These are phyloP conservation scores for Drosophila emarginata DNA, from an alignment of 2,888 invertebrate genomes.

Conservation along the genomic window DNA sequence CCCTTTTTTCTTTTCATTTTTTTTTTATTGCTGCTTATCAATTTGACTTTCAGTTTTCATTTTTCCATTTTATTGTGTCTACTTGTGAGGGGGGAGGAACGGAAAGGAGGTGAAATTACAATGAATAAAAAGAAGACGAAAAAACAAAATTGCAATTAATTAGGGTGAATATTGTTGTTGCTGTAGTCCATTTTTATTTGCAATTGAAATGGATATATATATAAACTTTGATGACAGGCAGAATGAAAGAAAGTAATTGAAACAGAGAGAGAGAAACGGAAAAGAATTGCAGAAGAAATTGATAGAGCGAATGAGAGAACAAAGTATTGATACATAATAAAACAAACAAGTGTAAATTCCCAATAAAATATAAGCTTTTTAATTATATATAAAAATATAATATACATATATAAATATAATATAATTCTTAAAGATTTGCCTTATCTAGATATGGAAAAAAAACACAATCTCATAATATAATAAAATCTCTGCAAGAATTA, in stretches of 20 bases:
- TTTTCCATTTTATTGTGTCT: slow-evolving; percentile 13
- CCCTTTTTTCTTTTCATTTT: neutral
- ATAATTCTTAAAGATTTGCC: no score
- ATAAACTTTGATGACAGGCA: no score
- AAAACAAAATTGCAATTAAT: neutral
- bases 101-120: slow-evolving; percentile 15
- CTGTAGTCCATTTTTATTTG: neutral
- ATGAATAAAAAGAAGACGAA: slow-evolving; percentile 1
- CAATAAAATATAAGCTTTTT: no score
- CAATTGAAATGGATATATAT: neutral
- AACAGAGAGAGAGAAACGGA: neutral
- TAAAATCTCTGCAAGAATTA: no score
- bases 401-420: no score
- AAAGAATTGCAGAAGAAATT: no score
- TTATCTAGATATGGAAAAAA: no score
- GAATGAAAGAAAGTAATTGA: neutral
- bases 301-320: no score
- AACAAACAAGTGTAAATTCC: no score
- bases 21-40: slow-evolving; percentile 25
- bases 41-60: slow-evolving; percentile 35
- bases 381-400: no score
- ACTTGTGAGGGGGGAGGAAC: neutral
- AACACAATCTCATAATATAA: no score
- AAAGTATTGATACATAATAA: no score
- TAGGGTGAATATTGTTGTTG: neutral